phyloP scores from a whole-genome alignment of 2,113 vertebrate species.

The Anolis sagrei region DNA sequence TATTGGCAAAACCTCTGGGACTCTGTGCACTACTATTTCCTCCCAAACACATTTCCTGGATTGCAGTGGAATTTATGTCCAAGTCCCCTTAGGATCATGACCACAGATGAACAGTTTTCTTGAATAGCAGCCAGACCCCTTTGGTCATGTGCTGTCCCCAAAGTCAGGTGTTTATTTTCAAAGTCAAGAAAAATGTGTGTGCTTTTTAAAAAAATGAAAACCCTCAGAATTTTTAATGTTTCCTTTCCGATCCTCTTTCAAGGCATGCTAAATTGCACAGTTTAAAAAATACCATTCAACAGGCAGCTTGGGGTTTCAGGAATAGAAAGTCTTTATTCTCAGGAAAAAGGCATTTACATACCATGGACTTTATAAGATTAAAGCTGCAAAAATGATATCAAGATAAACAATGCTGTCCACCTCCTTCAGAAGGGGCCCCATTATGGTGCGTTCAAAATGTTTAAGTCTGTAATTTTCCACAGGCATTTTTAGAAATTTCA shows the following conservation, averaged over 20 bases:
- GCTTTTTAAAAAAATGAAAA: constrained; percentile 22
- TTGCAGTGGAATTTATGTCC: neutral
- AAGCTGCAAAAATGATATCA: neutral
- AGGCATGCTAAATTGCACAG: constrained; percentile 39
- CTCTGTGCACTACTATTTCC: neutral
- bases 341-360: constrained; percentile 16
- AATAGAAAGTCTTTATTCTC: constrained; percentile 64
- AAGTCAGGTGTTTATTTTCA: constrained; percentile 59
- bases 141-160: constrained; percentile 50
- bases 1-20: constrained; percentile 27
- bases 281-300: constrained; percentile 57
- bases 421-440: constrained; percentile 44
- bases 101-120: constrained; percentile 50
- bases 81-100: constrained; percentile 32
- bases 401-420: constrained; percentile 41
- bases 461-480: neutral
- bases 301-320: constrained; percentile 63
- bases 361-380: constrained; percentile 2
- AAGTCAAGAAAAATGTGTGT: constrained; percentile 37
- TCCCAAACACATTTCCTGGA: neutral
- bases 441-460: constrained; percentile 39
- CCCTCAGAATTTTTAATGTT: constrained; percentile 29
- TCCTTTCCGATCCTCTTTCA: constrained; percentile 58
- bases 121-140: constrained; percentile 49
- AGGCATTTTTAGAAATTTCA: neutral